phyloP scores from a whole-genome alignment of 2,888 invertebrate genomes.

The Schrankia costaestrigalis region DNA sequence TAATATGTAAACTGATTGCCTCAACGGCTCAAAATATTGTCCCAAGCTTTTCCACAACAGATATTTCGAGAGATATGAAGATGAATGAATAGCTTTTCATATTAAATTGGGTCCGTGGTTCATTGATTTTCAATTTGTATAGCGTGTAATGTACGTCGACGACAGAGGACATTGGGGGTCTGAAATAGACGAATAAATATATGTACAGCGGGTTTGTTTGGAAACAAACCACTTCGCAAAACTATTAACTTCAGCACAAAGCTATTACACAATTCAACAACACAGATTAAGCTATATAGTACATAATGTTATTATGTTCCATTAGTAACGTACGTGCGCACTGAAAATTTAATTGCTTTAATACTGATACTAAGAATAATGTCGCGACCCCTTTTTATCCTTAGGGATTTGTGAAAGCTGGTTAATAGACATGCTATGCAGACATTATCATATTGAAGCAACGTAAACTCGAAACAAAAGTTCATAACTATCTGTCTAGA shows the following conservation, averaged over 20 bases:
- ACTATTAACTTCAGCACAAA: constrained; percentile 24
- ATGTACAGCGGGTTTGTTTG: constrained; percentile 36
- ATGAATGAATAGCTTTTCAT: constrained; percentile 56
- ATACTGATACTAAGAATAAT: background rate
- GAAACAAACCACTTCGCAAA: constrained; percentile 35
- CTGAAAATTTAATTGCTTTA: constrained; percentile 8
- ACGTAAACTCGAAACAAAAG: background rate
- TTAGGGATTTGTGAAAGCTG: too few species aligned
- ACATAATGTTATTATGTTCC: constrained; percentile 1
- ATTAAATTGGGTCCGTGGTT: constrained; percentile 69
- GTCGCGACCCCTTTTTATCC: too few species aligned
- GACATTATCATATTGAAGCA: too few species aligned
- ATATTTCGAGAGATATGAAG: constrained; percentile 1
- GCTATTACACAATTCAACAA: constrained; percentile 27
- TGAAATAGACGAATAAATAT: constrained; percentile 58
- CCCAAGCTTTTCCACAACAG: background rate
- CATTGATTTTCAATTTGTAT: constrained; percentile 77
- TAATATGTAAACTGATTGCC: background rate
- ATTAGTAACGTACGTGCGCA: constrained; percentile 17
- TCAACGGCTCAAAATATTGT: background rate
- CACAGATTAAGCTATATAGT: constrained; percentile 25
- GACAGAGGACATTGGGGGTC: constrained; percentile 41
- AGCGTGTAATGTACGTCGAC: constrained; percentile 43
- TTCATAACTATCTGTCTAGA: background rate
- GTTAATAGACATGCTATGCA: background rate